phyloP scores from a whole-genome alignment of 2,113 vertebrate species.

The Elaphurus davidianus region DNA sequence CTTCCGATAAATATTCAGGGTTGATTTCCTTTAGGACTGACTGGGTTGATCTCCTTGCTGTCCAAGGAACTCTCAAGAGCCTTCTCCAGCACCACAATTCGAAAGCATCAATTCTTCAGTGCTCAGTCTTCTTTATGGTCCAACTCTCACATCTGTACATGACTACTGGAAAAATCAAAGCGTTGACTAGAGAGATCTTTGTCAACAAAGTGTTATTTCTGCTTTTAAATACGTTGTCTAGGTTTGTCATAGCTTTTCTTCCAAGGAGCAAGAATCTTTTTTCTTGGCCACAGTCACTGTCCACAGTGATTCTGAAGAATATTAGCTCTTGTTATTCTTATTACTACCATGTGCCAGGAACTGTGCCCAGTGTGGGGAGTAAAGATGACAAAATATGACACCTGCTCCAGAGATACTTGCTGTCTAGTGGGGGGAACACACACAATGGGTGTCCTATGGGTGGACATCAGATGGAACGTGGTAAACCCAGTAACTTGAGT shows the following conservation, averaged over 20 bases:
- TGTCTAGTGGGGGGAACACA: not conserved
- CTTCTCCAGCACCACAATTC: not conserved
- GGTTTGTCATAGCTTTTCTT: not conserved
- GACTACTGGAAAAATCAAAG: not conserved
- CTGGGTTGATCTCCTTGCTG: not conserved
- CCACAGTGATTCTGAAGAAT: not conserved
- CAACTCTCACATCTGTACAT: not conserved
- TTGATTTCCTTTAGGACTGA: not conserved
- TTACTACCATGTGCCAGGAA: not conserved
- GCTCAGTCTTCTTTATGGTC: not conserved
- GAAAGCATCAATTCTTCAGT: not conserved
- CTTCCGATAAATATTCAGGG: not conserved
- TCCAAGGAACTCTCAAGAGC: not conserved
- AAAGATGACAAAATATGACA: not conserved
- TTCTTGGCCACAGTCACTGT: not conserved
- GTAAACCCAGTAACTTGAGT: not conserved
- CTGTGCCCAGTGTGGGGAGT: not conserved
- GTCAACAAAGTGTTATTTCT: not conserved
- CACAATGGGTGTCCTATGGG: fast-evolving
- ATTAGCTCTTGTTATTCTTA: not conserved
- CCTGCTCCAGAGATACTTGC: not conserved
- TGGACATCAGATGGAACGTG: fast-evolving
- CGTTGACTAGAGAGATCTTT: not conserved
- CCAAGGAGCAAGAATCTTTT: not conserved
- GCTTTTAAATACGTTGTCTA: not conserved